Evolutionary conservation across 2,888 invertebrate species (phyloP).

Genomic region (Cataglyphis rosenhaueri): DNA sequence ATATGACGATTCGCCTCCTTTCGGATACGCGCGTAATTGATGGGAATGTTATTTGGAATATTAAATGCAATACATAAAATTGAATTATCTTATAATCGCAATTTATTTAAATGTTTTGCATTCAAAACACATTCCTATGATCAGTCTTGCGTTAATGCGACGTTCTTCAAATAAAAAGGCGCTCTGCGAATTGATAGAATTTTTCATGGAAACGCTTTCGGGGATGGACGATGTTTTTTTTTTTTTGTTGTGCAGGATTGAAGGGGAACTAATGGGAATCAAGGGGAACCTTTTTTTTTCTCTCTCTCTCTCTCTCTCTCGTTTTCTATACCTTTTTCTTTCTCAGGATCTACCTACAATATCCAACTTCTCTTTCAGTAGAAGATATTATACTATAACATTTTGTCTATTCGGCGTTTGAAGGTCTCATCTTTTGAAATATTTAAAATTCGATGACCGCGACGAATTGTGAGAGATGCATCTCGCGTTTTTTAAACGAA

Average conservation of each 20-base stretch:
- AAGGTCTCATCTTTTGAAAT: background rate
- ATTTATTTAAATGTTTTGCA: background rate
- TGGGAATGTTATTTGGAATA: background rate
- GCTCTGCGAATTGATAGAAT: conserved; percentile 13
- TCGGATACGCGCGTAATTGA: background rate
- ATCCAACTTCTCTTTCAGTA: background rate
- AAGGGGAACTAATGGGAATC: background rate
- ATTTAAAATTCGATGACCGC: background rate
- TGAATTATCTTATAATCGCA: background rate
- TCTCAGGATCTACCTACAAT: conserved; percentile 42
- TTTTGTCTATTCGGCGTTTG: background rate
- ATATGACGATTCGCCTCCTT: background rate
- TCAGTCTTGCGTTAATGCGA: background rate
- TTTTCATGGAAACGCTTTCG: conserved; percentile 55
- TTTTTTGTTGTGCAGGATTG: background rate
- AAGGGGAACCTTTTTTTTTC: background rate
- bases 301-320: background rate
- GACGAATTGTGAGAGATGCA: background rate
- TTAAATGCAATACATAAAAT: background rate
- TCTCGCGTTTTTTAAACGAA: conserved; percentile 5
- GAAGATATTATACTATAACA: background rate
- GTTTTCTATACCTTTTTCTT: background rate
- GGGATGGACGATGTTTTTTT: conserved; percentile 41
- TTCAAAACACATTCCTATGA: background rate
- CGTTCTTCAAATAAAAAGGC: conserved; percentile 50